Evolutionary conservation across 2,113 vertebrate genomes (phyloP).

Genomic region (Girardinichthys multiradiatus): DNA sequence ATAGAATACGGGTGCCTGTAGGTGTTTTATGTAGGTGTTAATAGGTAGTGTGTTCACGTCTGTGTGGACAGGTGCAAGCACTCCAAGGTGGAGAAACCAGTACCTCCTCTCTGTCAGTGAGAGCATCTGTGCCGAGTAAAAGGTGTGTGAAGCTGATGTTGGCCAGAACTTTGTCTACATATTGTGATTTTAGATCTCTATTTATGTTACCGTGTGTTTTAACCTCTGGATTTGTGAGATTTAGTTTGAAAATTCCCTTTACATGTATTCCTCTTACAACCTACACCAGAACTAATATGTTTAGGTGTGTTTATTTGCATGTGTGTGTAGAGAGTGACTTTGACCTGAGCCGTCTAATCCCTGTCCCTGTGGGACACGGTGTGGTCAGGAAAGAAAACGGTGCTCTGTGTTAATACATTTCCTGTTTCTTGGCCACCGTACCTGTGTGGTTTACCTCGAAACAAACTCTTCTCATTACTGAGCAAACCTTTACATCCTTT

Average conservation of each 20-base stretch:
- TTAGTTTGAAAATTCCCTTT: not conserved
- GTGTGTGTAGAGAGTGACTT: constrained; percentile 19
- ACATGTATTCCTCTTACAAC: not conserved
- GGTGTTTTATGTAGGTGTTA: constrained; percentile 72
- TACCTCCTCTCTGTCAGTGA: constrained; percentile 21
- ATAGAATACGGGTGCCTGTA: constrained; percentile 60
- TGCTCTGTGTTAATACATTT: constrained; percentile 76
- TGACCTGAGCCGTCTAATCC: constrained; percentile 56
- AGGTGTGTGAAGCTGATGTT: not conserved
- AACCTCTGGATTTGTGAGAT: not conserved
- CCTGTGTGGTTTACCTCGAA: constrained; percentile 67
- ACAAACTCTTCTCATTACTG: constrained; percentile 27
- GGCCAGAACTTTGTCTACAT: not conserved
- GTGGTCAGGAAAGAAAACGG: constrained; percentile 79
- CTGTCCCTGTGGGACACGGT: constrained; percentile 67
- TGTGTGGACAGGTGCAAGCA: constrained; percentile 57
- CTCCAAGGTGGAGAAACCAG: constrained; percentile 20
- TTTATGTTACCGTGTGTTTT: not conserved
- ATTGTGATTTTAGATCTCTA: not conserved
- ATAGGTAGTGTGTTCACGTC: constrained; percentile 59
- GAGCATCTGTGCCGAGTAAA: not conserved
- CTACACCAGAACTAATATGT: not conserved
- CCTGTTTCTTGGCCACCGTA: constrained; percentile 74
- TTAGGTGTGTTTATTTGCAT: constrained; percentile 14
- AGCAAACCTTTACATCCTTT: constrained; percentile 7